phyloP scores from a whole-genome alignment of 2,888 invertebrate genomes.

The Folsomia candida region DNA sequence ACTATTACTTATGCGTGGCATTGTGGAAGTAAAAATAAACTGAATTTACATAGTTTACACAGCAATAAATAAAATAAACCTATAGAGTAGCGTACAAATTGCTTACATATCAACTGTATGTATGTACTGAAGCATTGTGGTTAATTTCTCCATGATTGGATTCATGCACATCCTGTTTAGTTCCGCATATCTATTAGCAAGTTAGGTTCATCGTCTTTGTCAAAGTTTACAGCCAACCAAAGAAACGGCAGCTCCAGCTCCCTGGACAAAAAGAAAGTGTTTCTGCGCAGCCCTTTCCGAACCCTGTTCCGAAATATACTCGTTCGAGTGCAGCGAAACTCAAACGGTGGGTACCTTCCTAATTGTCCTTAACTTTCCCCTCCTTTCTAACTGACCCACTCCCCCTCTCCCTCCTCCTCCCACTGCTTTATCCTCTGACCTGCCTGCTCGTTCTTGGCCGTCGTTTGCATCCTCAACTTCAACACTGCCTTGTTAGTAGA shows the following conservation, averaged over 20 bases:
- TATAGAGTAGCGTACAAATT: too few species aligned
- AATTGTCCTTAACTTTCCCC: neutral
- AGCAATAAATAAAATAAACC: too few species aligned
- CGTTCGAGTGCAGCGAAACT: neutral
- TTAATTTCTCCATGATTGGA: too few species aligned
- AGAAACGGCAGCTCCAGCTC: slow-evolving; percentile 10
- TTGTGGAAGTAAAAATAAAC: slow-evolving; percentile 16
- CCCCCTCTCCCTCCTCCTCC: slow-evolving; percentile 3
- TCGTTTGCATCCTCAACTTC: neutral
- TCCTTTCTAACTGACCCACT: neutral
- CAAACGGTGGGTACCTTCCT: neutral
- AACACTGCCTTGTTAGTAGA: too few species aligned
- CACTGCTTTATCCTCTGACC: neutral
- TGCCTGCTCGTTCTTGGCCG: neutral
- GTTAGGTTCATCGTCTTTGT: too few species aligned
- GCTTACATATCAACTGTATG: too few species aligned
- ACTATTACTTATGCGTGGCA: slow-evolving; percentile 21
- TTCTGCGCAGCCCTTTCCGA: neutral
- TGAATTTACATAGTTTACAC: too few species aligned
- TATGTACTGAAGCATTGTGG: too few species aligned
- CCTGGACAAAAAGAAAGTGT: neutral
- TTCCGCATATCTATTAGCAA: too few species aligned
- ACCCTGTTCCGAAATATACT: neutral
- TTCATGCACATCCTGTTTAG: too few species aligned
- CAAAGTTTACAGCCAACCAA: too few species aligned